Percentiles rank a stretch among this genome's conserved stretches.
phyloP scores from a whole-genome alignment of 2,113 vertebrate genomes.

The Nothocercus nigrocapillus region DNA sequence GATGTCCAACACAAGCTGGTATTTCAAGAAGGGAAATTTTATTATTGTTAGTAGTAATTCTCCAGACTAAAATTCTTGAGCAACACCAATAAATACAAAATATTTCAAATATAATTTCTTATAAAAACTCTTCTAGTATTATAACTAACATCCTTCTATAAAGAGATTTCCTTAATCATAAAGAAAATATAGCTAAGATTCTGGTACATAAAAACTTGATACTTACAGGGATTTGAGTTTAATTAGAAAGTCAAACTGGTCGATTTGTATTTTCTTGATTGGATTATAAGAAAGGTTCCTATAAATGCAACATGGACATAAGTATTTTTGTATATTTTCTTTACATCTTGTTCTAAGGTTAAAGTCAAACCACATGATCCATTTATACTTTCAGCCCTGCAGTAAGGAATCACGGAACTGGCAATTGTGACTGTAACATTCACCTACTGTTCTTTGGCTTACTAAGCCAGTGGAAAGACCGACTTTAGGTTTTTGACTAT shows the following conservation, averaged over 20 bases:
- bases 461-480: neutral
- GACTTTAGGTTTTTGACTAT: neutral
- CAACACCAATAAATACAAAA: neutral
- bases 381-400: neutral
- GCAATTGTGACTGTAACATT: neutral
- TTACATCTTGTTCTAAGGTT: neutral
- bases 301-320: constrained; percentile 15
- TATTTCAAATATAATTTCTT: neutral
- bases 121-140: neutral
- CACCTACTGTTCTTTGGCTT: neutral
- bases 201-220: neutral
- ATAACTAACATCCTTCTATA: neutral
- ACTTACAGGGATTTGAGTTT: constrained; percentile 97
- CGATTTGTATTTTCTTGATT: constrained; percentile 85
- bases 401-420: neutral
- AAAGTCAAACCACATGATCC: neutral
- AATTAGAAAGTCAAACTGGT: constrained; percentile 91
- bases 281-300: constrained; percentile 97
- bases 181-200: neutral
- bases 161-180: neutral
- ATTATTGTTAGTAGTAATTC: neutral
- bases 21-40: neutral
- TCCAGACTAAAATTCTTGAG: neutral
- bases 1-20: neutral
- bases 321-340: neutral